phyloP scores from a whole-genome alignment of 2,888 invertebrate species.

The Andrena minutula region DNA sequence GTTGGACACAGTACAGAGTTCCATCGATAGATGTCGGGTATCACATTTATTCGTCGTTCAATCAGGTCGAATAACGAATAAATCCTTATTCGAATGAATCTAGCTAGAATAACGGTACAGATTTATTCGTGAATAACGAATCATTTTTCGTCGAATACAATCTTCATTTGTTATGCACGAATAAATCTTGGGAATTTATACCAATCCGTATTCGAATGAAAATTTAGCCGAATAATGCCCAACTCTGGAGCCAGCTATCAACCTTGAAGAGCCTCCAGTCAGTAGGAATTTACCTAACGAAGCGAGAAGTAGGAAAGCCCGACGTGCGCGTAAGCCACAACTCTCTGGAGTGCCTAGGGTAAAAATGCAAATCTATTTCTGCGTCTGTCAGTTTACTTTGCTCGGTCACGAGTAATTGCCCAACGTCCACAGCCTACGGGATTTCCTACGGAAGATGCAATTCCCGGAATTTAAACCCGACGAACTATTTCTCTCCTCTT shows the following conservation, averaged over 20 bases:
- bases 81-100: no score
- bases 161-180: no score
- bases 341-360: slow-evolving; percentile 27
- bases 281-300: slow-evolving; percentile 57
- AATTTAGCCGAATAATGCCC: no score
- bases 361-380: slow-evolving; percentile 70
- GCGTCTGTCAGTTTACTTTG: slow-evolving; percentile 61
- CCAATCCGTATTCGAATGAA: no score
- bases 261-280: slow-evolving; percentile 38
- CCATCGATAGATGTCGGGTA: no score
- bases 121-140: no score
- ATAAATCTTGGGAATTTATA: no score
- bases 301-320: slow-evolving; percentile 52
- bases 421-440: slow-evolving; percentile 66
- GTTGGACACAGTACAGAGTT: no score
- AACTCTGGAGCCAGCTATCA: slow-evolving; percentile 10
- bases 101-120: no score
- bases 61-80: no score
- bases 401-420: slow-evolving; percentile 67
- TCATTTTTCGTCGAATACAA: no score
- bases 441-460: slow-evolving; percentile 62
- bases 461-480: slow-evolving; percentile 64
- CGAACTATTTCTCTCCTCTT: slow-evolving; percentile 54
- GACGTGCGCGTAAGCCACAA: slow-evolving; percentile 51
- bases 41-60: no score